Conservation (phyloP, 2,113 vertebrate species). For the Poeciliopsis prolifica region DNA sequence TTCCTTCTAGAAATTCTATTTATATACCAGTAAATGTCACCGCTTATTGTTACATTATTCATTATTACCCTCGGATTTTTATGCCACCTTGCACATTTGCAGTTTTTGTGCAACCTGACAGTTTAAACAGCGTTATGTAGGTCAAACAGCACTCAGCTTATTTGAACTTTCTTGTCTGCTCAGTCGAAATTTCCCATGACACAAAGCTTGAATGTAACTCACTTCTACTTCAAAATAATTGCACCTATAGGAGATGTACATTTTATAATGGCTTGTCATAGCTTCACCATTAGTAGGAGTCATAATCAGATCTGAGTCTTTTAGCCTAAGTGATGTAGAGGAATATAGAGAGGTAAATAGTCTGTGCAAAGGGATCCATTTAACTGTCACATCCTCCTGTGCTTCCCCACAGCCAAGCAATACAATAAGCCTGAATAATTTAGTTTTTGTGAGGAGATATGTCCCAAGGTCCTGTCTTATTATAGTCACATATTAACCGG, state of each 20-base stretch:
- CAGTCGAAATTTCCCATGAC: constrained; percentile 17
- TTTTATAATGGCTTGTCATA: constrained; percentile 23
- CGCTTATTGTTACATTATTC: constrained; percentile 33
- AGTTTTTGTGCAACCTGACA: constrained; percentile 35
- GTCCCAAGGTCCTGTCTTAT: constrained; percentile 61
- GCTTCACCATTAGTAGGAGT: constrained; percentile 45
- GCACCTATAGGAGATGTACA: background rate
- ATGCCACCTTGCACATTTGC: constrained; percentile 24
- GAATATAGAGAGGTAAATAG: constrained; percentile 47
- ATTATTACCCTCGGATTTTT: constrained; percentile 29
- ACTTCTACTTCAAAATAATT: background rate
- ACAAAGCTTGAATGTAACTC: constrained; percentile 5
- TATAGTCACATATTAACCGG: constrained; percentile 40
- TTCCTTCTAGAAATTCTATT: constrained; percentile 5
- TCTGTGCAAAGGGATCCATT: constrained; percentile 64
- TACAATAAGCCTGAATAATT: constrained; percentile 75
- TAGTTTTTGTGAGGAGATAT: constrained; percentile 52
- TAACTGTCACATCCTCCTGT: constrained; percentile 69
- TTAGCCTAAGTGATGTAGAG: constrained; percentile 56
- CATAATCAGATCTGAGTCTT: constrained; percentile 51
- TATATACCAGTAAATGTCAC: constrained; percentile 32
- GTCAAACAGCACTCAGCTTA: constrained; percentile 20
- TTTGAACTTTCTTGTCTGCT: constrained; percentile 21
- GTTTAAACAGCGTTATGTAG: constrained; percentile 31
- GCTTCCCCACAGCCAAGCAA: constrained; percentile 61